Percentiles rank a stretch among this genome's conserved stretches.
phyloP scores from a whole-genome alignment of 2,113 vertebrate genomes.

The Strigops habroptila region DNA sequence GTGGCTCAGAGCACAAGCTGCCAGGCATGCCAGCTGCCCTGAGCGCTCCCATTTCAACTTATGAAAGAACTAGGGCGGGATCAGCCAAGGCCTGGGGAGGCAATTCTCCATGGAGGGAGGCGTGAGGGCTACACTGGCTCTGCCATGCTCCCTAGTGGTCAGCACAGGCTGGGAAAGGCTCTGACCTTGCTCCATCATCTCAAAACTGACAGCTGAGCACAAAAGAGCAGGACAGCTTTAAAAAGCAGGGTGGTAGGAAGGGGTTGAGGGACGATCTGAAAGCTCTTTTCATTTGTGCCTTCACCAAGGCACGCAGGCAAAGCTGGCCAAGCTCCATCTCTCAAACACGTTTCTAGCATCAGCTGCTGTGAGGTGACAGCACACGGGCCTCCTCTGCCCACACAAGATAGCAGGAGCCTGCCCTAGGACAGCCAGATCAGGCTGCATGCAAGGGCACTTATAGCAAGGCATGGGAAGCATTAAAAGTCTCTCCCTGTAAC shows the following conservation, averaged over 20 bases:
- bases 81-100: background rate
- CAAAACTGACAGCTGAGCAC: background rate
- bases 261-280: background rate
- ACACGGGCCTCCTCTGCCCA: background rate
- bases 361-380: background rate
- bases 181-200: background rate
- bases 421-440: background rate
- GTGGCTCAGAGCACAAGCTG: conserved; percentile 22
- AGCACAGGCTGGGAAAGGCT: background rate
- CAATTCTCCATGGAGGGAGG: background rate
- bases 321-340: background rate
- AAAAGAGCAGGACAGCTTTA: background rate
- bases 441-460: background rate
- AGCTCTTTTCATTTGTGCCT: background rate
- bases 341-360: background rate
- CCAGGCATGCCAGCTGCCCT: conserved; percentile 37
- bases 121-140: background rate
- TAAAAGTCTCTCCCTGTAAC: background rate
- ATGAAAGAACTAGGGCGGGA: background rate
- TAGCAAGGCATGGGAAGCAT: background rate
- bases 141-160: conserved; percentile 66
- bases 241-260: background rate
- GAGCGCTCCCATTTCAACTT: background rate
- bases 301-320: background rate
- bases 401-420: background rate